Percentiles rank a stretch among this genome's conserved stretches.
phyloP scores from a whole-genome alignment of 2,888 invertebrate species.

The Schizaphis graminum region DNA sequence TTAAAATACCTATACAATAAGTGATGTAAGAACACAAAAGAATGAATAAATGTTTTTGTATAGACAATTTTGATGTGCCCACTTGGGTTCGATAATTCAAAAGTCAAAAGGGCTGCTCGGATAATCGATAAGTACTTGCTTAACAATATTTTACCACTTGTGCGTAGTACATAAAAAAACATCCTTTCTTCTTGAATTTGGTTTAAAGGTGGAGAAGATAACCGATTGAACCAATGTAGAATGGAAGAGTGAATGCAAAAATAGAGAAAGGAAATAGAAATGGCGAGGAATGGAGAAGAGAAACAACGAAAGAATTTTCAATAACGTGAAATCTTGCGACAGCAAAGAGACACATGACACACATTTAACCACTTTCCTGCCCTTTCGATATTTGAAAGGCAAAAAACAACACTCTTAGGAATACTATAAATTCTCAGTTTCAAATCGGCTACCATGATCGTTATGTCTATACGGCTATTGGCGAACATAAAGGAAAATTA shows the following conservation, averaged over 20 bases:
- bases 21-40: neutral
- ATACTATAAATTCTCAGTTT: conserved; percentile 56
- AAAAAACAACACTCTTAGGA: conserved; percentile 62
- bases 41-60: conserved; percentile 20
- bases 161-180: neutral
- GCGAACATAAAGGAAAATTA: conserved; percentile 24
- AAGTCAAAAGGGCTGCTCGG: neutral
- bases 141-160: conserved; percentile 47
- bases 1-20: neutral
- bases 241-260: conserved; percentile 1
- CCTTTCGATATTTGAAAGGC: conserved; percentile 46
- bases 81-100: conserved; percentile 11
- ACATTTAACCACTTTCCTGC: conserved; percentile 60
- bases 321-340: conserved; percentile 61
- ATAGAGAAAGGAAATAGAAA: conserved; percentile 17
- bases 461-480: conserved; percentile 24
- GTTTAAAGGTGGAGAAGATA: neutral
- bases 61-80: conserved; percentile 13
- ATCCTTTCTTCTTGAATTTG: conserved; percentile 11
- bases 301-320: conserved; percentile 65
- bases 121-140: conserved; percentile 49
- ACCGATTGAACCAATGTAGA: neutral
- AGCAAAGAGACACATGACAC: conserved; percentile 65
- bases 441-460: neutral
- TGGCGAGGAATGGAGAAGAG: conserved; percentile 12